phyloP scores from a whole-genome alignment of 2,888 invertebrate species.

The Andrena marginata region DNA sequence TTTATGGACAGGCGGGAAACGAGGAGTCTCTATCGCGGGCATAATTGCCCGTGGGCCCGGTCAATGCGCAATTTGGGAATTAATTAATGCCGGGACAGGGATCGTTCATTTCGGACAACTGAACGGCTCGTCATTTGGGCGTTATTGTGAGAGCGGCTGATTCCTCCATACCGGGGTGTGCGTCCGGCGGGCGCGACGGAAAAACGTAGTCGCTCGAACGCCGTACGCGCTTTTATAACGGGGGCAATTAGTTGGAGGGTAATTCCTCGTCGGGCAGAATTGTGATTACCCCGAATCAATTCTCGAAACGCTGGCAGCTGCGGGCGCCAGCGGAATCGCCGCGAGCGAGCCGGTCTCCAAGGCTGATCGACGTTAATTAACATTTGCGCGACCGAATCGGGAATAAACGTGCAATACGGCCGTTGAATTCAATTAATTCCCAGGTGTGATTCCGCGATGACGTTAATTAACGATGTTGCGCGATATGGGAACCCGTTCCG shows the following conservation, averaged over 20 bases:
- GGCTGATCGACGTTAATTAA: slow-evolving; percentile 42
- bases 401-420: slow-evolving; percentile 22
- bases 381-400: slow-evolving; percentile 12
- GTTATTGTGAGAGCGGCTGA: not conserved
- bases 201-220: too few relatives aligned
- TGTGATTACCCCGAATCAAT: too few relatives aligned
- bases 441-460: not conserved
- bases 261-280: too few relatives aligned
- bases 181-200: too few relatives aligned
- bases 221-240: too few relatives aligned
- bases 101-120: not conserved
- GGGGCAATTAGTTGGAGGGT: too few relatives aligned
- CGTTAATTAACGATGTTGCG: slow-evolving; percentile 30
- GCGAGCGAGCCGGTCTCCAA: too few relatives aligned
- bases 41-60: slow-evolving; percentile 5
- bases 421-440: slow-evolving; percentile 39
- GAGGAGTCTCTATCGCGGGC: not conserved
- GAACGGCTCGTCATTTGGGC: not conserved
- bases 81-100: slow-evolving; percentile 13
- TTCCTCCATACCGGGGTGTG: not conserved
- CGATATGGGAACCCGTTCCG: not conserved
- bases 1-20: not conserved
- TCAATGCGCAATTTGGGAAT: slow-evolving; percentile 22
- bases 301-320: too few relatives aligned
- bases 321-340: too few relatives aligned